A percentile compares a stretch with the other conserved stretches of the same genome.
Evolutionary conservation across 2,888 invertebrate species (phyloP).

Genomic region (Oscheius onirici): DNA sequence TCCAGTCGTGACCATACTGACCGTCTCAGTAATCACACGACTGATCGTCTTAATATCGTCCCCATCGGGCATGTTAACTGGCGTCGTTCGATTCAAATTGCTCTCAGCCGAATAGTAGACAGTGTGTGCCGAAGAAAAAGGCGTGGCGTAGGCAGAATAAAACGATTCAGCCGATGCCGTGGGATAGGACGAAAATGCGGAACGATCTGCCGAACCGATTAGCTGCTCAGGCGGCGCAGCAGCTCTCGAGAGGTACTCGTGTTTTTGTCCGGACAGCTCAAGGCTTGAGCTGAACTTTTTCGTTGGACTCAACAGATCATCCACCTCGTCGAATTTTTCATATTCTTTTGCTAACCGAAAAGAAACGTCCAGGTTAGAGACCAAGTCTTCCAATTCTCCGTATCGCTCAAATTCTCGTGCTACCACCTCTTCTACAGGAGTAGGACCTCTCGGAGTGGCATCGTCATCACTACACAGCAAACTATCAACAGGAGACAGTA

Average conservation of each 20-base stretch:
- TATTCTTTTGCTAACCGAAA: conserved; percentile 2
- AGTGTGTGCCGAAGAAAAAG: neutral
- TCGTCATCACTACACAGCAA: neutral
- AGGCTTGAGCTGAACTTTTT: conserved; percentile 12
- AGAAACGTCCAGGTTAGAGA: neutral
- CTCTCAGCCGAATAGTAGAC: conserved; percentile 23
- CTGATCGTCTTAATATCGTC: conserved; percentile 1
- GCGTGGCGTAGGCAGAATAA: neutral
- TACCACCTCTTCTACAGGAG: neutral
- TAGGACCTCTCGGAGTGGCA: neutral
- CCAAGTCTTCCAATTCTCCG: neutral
- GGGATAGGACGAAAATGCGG: neutral
- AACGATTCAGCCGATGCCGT: neutral
- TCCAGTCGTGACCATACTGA: neutral
- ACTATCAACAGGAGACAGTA: neutral
- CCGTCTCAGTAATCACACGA: conserved; percentile 9
- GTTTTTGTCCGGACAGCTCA: conserved; percentile 23
- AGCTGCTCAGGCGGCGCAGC: conserved; percentile 1
- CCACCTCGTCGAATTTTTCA: neutral
- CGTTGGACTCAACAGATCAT: neutral
- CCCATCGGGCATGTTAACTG: neutral
- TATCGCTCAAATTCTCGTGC: neutral
- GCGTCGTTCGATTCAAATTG: neutral
- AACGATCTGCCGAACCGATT: conserved; percentile 1
- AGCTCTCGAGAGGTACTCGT: conserved; percentile 32